Percentiles rank a stretch among this genome's conserved stretches.
These are phyloP conservation scores for Chaetodon auriga DNA, from an alignment of 2,113 vertebrate genomes.

Conservation along the genomic window DNA sequence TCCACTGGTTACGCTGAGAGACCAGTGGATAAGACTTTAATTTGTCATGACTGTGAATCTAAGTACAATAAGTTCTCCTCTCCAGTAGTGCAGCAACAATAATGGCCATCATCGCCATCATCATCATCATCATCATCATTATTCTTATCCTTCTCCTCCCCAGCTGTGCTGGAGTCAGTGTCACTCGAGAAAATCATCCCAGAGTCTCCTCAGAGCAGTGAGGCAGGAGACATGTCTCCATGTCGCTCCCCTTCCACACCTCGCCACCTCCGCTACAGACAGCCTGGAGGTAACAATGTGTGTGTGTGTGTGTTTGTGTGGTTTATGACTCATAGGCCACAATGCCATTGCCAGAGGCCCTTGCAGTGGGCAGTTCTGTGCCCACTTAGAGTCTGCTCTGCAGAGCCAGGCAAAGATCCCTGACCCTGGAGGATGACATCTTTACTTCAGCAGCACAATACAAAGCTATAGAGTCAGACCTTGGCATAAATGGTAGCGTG, in stretches of 20 bases:
- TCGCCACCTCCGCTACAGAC: constrained; percentile 93
- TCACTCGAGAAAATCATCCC: constrained; percentile 90
- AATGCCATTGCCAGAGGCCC: constrained; percentile 11
- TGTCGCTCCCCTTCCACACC: constrained; percentile 95
- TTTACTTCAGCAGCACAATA: constrained; percentile 8
- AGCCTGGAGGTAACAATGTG: constrained; percentile 88
- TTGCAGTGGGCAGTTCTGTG: constrained; percentile 9
- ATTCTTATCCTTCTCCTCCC: background rate
- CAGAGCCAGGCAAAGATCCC: constrained; percentile 12
- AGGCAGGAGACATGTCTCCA: constrained; percentile 89
- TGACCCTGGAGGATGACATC: constrained; percentile 7
- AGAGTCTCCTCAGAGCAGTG: constrained; percentile 87
- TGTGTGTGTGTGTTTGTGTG: constrained; percentile 2
- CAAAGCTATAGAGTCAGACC: background rate
- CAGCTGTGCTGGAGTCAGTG: constrained; percentile 91
- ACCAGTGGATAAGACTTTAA: too few species aligned
- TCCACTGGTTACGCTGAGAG: background rate
- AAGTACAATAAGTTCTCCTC: background rate
- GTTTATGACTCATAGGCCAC: constrained; percentile 37
- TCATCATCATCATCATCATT: background rate
- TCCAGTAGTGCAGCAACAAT: constrained; percentile 9
- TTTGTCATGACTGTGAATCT: background rate
- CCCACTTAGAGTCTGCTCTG: constrained; percentile 9
- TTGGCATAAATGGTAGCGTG: background rate
- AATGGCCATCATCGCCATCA: background rate